Base-by-base conservation (phyloP, 2,888 invertebrate genomes). In the Eupithecia centaureata region DNA sequence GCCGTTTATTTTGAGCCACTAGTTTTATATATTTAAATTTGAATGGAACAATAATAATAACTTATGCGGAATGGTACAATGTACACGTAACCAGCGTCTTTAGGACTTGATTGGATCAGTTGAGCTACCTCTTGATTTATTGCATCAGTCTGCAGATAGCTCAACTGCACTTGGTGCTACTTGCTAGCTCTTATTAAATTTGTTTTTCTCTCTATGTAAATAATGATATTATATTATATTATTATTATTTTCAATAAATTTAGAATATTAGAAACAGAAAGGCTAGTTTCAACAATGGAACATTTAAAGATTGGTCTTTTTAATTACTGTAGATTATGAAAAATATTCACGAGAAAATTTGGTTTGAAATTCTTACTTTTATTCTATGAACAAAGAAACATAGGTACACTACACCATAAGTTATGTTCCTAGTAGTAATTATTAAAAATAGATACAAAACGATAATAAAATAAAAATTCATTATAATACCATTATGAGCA, bases 1-100 rank as follows among this genome's bases (percentile, higher is more conserved):
- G 42, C 25, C 59, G 58, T 51, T 65, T 58, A 27, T 51, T 62
- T 35, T 64, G 38, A 18, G 33, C 22, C n/a, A 59, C 35, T 57
- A 32, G 8, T 32, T 30, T 32, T 32, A 52, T 52, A 15, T 57
- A 57, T 57, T 57, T 30, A 15, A 7, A 28, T 51, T 25, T 51
- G 22, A 22, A 25, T 25, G 13, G 25, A 38, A 42, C 42, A 42
- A 42, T 18, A n/a, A n/a, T n/a, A 42, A 42, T 42, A 42, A 42
- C 42, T 10, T 42, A 18, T 42, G 18, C 8, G n/a, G n/a, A n/a
- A n/a, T n/a, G n/a, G n/a, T n/a, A n/a, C n/a, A n/a, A n/a, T n/a
- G n/a, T n/a, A n/a, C n/a, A n/a, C n/a, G n/a, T n/a, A n/a, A n/a
- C n/a, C n/a, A n/a, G n/a, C n/a, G n/a, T n/a, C n/a, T n/a, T n/a